These are phyloP conservation scores for Sturmia bella DNA, from an alignment of 2,888 invertebrate genomes.

Conservation along the genomic window DNA sequence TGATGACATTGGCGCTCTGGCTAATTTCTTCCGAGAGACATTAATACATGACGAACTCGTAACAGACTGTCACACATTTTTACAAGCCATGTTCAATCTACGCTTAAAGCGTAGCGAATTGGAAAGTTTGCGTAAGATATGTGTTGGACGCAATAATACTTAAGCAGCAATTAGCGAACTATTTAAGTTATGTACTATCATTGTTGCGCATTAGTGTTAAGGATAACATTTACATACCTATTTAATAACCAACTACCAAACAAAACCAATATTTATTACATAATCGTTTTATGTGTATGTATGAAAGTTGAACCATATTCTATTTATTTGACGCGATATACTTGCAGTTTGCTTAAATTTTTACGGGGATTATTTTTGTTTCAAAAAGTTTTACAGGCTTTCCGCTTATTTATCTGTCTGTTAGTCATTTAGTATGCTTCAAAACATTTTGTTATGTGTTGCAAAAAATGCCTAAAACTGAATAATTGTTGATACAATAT, in stretches of 20 bases:
- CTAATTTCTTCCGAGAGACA: slow-evolving; percentile 89
- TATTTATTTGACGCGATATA: too few species aligned
- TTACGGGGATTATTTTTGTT: too few species aligned
- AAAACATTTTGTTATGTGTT: too few species aligned
- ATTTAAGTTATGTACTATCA: slow-evolving; percentile 33
- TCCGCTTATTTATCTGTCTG: too few species aligned
- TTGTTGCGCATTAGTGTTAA: slow-evolving; percentile 55
- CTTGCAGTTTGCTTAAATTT: too few species aligned
- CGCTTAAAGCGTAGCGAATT: slow-evolving; percentile 84
- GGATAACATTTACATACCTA: slow-evolving; percentile 66
- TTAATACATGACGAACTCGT: slow-evolving; percentile 90
- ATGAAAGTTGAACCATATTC: slow-evolving; percentile 10
- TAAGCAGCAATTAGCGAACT: slow-evolving; percentile 71
- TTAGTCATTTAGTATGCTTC: too few species aligned
- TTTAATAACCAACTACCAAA: slow-evolving; percentile 54
- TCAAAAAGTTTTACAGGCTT: too few species aligned
- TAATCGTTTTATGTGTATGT: slow-evolving; percentile 23
- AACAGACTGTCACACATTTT: slow-evolving; percentile 93
- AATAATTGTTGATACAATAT: too few species aligned
- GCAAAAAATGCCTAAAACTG: too few species aligned
- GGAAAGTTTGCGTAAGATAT: slow-evolving; percentile 78
- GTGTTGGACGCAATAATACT: slow-evolving; percentile 76
- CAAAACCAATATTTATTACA: slow-evolving; percentile 24
- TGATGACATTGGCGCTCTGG: slow-evolving; percentile 90
- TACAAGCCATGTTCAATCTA: slow-evolving; percentile 92